Base-by-base conservation (phyloP, 2,113 vertebrate genomes). In the Otolemur garnettii region DNA sequence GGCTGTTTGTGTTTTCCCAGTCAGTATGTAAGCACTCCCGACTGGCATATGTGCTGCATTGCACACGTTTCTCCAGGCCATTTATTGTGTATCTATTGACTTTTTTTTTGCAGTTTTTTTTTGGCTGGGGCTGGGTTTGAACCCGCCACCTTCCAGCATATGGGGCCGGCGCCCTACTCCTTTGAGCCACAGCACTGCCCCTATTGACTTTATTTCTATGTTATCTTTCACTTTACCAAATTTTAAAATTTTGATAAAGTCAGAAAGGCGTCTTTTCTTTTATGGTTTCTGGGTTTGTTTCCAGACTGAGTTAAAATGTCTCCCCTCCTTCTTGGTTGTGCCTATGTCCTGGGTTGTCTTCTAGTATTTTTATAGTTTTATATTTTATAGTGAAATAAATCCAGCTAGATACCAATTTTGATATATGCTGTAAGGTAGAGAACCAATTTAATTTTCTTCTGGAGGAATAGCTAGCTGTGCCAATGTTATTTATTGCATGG, bases 311-410 rank as follows among this genome's bases (percentile, higher is more conserved):
- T 45, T 95, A 87, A 83, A 93, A 90, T 35, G 3, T 26, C 35
- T 96, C 21, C 68, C 50, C n/a, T 74, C 0, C 7, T 45, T n/a
- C 24, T 68, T 62, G 38, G 14, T 64, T 33, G 13, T 86, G 17
- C 26, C 5, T 62, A 2, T 87, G 88, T 91, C 77, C 12, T 74
- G 24, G 24, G 4, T 66, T 71, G 38, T 26, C 30, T 45, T 96
- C 62, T 87, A 81, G 33, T 66, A 64, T 81, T 94, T 80, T 55
- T 88, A 77, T 38, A 59, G 64, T 50, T 82, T 81, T 84, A 17
- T 87, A n/a, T 90, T 96, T 90, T 93, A 81, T 26, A 94, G 75
- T 94, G 82, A 93, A 94, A 19, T 94, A 75, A 90, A 93, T 84
- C 64, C 77, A 95, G 69, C 53, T 91, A 15, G 26, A 55, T 50